Base-by-base conservation (phyloP, 2,113 vertebrate genomes). In the Glareola pratincola region DNA sequence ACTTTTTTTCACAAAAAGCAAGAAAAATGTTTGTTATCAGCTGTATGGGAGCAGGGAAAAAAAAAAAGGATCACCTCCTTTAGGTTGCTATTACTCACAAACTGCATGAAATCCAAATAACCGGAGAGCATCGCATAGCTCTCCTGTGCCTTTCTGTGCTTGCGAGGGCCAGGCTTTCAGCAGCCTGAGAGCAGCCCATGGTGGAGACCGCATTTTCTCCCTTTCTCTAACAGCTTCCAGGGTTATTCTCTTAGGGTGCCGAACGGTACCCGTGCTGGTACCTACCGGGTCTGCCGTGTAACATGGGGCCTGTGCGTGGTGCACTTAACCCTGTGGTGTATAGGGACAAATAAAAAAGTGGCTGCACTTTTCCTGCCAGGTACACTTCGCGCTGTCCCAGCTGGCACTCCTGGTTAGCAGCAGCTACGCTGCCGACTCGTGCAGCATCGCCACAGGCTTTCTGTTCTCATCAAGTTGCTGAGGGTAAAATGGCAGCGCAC, bases 341-440 rank as follows among this genome's bases (percentile, higher is more conserved):
- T 8, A 62, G 36, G 4, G 6, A n/a, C 72, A 89, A 83, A 73
- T 27, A 43, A 62, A 89, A 90, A 91, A 6, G 47, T 57, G 59
- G 47, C 43, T 54, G 32, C 11, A n/a, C 24, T 87, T 91, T 62
- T 81, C 37, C 80, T 77, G 47, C 14, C 22, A 32, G 32, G 19
- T 71, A 71, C 26, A 54, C 19, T 17, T 63, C 54, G 12, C 5
- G 3, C 22, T 14, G 30, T 30, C 62, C 57, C 78, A 64, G 34
- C 14, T 60, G 74, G 57, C 21, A 32, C 4, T 8, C 26, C 15
- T 30, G 36, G 18, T 26, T n/a, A 60, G 69, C 82, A 85, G 57
- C 66, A 94, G 62, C 43, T 56, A 19, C 2, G 8, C 47, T 75
- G 85, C 22, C 0, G 0, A 39, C 47, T 50, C 4, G 2, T 3